A percentile compares a stretch with the other conserved stretches of the same genome.
Evolutionary conservation across 2,113 vertebrate species (phyloP).

Genomic region (Ranitomeya variabilis): DNA sequence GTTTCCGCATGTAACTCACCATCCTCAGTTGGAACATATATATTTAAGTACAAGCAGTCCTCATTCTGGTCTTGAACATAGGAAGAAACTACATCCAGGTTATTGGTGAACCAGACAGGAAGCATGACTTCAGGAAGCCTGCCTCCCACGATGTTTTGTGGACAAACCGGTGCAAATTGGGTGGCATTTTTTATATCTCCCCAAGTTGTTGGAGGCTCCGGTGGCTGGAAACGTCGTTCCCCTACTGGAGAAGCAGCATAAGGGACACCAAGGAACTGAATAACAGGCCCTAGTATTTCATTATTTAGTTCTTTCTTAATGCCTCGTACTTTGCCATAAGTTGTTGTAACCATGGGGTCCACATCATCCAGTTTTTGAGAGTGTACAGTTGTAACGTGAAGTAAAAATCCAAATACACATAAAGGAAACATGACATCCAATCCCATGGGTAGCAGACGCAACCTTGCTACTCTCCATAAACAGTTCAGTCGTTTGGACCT

Average conservation of each 20-base stretch:
- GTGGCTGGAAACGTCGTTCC: slow-evolving; percentile 93
- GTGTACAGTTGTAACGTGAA: slow-evolving; percentile 74
- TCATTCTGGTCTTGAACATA: slow-evolving; percentile 98
- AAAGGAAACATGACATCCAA: slow-evolving; percentile 73
- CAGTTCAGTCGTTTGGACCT: slow-evolving; percentile 72
- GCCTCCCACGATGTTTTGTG: slow-evolving; percentile 96
- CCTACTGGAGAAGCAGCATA: slow-evolving; percentile 94
- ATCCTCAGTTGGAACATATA: slow-evolving; percentile 99
- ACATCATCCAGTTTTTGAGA: slow-evolving; percentile 91
- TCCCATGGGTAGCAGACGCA: slow-evolving; percentile 70
- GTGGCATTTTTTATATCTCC: slow-evolving; percentile 91
- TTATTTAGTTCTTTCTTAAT: slow-evolving; percentile 98
- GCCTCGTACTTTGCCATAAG: slow-evolving; percentile 88
- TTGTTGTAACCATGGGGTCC: slow-evolving; percentile 90
- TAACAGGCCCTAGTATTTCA: slow-evolving; percentile 94
- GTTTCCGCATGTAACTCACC: slow-evolving; percentile 87
- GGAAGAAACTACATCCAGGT: slow-evolving; percentile 93
- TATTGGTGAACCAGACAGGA: slow-evolving; percentile 98
- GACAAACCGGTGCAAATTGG: slow-evolving; percentile 94
- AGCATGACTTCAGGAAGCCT: slow-evolving; percentile 98
- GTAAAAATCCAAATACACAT: slow-evolving; percentile 75
- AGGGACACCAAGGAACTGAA: slow-evolving; percentile 95
- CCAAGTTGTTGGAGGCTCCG: slow-evolving; percentile 89
- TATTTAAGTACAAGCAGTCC: slow-evolving; percentile 98
- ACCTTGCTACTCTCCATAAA: slow-evolving; percentile 67